Conservation (phyloP, 2,113 vertebrate genomes). For the Puffinus mauretanicus region DNA sequence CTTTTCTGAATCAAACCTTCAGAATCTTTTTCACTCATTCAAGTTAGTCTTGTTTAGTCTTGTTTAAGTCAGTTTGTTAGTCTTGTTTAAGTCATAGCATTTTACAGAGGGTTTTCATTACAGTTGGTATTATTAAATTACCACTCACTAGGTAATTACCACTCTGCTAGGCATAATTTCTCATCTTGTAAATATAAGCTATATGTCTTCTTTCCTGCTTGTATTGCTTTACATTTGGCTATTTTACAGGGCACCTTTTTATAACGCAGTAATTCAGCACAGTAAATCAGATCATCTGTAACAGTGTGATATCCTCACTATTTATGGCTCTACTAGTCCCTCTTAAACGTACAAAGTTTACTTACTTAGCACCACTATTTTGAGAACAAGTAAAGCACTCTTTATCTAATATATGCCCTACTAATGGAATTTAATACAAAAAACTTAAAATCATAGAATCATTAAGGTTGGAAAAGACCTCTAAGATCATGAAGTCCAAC, state of each 20-base stretch:
- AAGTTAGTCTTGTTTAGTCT: neutral
- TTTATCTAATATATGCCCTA: neutral
- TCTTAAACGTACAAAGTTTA: neutral
- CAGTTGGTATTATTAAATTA: neutral
- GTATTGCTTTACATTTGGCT: neutral
- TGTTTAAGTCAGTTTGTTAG: neutral
- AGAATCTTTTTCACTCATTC: neutral
- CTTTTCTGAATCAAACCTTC: neutral
- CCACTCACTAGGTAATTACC: neutral
- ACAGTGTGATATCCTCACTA: neutral
- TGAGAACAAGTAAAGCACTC: neutral
- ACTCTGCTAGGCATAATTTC: neutral
- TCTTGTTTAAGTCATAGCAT: neutral
- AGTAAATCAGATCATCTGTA: neutral
- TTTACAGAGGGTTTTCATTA: neutral
- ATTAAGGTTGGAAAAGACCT: neutral
- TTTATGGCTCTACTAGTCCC: neutral
- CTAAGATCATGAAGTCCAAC: neutral
- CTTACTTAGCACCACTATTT: neutral
- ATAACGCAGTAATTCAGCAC: neutral
- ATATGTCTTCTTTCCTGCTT: neutral
- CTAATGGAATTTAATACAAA: neutral
- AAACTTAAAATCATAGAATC: neutral
- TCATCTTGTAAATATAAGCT: neutral
- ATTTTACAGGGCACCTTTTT: neutral